Conservation (phyloP, 2,888 invertebrate species). For the Silvanus unidentatus region DNA sequence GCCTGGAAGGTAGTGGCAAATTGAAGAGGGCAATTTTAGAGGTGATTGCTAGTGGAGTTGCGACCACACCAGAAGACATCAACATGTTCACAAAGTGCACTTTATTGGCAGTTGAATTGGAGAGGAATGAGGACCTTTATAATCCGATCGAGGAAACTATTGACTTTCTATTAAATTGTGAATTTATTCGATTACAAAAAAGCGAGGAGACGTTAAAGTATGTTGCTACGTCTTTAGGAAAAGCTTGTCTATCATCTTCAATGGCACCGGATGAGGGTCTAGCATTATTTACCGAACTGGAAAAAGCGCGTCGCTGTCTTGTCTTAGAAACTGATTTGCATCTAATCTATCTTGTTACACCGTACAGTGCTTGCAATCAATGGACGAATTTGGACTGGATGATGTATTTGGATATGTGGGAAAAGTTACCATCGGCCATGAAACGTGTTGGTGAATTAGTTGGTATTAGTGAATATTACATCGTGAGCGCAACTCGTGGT, state of each 20-base stretch:
- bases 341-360: slow-evolving; percentile 91
- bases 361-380: slow-evolving; percentile 79
- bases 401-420: slow-evolving; percentile 74
- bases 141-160: slow-evolving; percentile 56
- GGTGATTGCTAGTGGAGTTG: slow-evolving; percentile 83
- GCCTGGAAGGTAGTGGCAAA: slow-evolving; percentile 67
- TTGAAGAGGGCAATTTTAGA: slow-evolving; percentile 70
- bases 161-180: slow-evolving; percentile 69
- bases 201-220: slow-evolving; percentile 51
- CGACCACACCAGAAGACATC: slow-evolving; percentile 65
- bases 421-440: slow-evolving; percentile 69
- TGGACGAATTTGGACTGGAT: slow-evolving; percentile 78
- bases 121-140: slow-evolving; percentile 29
- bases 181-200: slow-evolving; percentile 67
- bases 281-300: slow-evolving; percentile 80
- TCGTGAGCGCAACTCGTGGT: slow-evolving; percentile 71
- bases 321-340: slow-evolving; percentile 93
- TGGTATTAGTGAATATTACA: slow-evolving; percentile 81
- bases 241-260: slow-evolving; percentile 88
- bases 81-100: slow-evolving; percentile 75
- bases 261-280: slow-evolving; percentile 93
- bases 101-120: slow-evolving; percentile 52
- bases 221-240: slow-evolving; percentile 79
- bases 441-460: slow-evolving; percentile 83
- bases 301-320: slow-evolving; percentile 82